phyloP scores from a whole-genome alignment of 1,140 invertebrate species.

The Uloborus diversus region DNA sequence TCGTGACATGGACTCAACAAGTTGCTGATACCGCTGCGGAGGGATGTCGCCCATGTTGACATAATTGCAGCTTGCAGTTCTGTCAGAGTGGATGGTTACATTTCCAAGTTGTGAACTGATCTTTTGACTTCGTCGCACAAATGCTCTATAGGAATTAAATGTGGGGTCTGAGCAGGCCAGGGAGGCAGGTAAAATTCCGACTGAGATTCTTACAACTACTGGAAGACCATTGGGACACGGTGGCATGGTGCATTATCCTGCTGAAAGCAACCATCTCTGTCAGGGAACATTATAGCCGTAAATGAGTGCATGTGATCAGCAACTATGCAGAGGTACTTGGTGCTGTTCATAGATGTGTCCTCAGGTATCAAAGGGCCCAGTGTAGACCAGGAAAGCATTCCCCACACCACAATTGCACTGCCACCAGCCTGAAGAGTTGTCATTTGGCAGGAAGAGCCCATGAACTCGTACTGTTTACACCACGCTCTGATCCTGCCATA shows the following conservation, averaged over 20 bases:
- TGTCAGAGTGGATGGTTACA: too few relatives aligned
- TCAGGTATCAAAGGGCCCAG: neutral
- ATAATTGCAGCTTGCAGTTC: too few relatives aligned
- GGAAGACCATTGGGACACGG: slow-evolving; percentile 15
- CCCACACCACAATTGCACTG: too few relatives aligned
- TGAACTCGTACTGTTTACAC: neutral
- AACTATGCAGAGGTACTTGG: neutral
- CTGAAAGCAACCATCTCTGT: slow-evolving; percentile 38
- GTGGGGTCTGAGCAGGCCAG: too few relatives aligned
- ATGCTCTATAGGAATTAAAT: too few relatives aligned
- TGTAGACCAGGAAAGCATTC: slow-evolving; percentile 1
- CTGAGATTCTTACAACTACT: slow-evolving; percentile 23
- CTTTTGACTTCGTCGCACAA: too few relatives aligned
- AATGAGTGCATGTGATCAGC: slow-evolving; percentile 17
- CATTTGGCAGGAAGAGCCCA: neutral
- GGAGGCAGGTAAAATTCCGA: too few relatives aligned
- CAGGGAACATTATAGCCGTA: neutral
- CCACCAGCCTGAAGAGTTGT: too few relatives aligned
- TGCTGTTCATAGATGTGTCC: neutral
- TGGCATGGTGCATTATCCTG: slow-evolving; percentile 56
- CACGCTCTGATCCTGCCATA: neutral
- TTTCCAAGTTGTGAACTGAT: too few relatives aligned
- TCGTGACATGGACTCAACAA: too few relatives aligned
- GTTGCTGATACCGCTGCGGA: too few relatives aligned
- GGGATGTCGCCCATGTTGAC: too few relatives aligned